Conservation (phyloP, 2,888 invertebrate species). For the Hypena proboscidalis region DNA sequence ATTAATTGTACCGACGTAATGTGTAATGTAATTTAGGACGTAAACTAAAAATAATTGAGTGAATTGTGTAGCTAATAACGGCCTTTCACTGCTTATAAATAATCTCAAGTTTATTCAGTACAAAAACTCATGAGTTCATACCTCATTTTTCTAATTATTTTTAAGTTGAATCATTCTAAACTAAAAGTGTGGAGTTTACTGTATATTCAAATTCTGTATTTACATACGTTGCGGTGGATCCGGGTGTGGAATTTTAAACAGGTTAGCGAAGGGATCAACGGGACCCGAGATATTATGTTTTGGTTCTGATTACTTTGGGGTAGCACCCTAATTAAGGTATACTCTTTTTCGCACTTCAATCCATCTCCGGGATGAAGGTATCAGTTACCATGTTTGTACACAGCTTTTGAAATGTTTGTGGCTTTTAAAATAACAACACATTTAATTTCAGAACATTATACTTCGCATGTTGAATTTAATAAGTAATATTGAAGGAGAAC, state of each 20-base stretch:
- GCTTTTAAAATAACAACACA: constrained; percentile 2
- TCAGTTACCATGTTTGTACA: constrained; percentile 18
- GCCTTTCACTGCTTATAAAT: too few species aligned
- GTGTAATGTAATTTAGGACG: too few species aligned
- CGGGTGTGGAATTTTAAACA: constrained; percentile 48
- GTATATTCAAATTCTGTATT: constrained; percentile 54
- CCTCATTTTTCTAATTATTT: too few species aligned
- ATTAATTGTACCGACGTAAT: too few species aligned
- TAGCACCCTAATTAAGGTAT: constrained; percentile 32
- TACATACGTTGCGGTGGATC: constrained; percentile 34
- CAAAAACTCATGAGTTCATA: too few species aligned
- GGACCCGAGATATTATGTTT: constrained; percentile 39
- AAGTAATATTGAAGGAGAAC: too few species aligned
- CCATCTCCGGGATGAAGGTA: constrained; percentile 29
- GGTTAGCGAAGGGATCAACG: constrained; percentile 27
- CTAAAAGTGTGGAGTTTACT: too few species aligned
- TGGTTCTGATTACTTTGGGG: constrained; percentile 40
- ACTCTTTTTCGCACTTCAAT: constrained; percentile 29
- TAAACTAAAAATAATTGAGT: too few species aligned
- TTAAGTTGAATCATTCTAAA: too few species aligned
- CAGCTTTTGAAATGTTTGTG: constrained; percentile 8
- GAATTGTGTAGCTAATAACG: too few species aligned
- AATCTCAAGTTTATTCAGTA: too few species aligned
- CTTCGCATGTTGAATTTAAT: too few species aligned
- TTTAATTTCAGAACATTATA: background rate